These are phyloP conservation scores for Poecilus cupreus DNA, from an alignment of 2,888 invertebrate species.

Conservation along the genomic window DNA sequence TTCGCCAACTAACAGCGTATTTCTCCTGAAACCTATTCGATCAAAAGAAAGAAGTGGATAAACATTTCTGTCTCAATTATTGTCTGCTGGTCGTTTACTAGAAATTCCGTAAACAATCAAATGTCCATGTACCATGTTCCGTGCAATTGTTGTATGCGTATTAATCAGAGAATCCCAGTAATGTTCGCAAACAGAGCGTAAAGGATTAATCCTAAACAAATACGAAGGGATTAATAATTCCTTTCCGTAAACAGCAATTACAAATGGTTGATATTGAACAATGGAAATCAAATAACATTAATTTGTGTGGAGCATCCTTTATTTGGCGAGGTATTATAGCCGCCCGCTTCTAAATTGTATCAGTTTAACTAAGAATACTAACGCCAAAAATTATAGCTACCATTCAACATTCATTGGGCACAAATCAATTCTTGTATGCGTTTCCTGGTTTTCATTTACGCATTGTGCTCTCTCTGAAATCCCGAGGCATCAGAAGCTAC, in stretches of 20 bases:
- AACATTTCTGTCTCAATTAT: conserved; percentile 57
- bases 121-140: not conserved
- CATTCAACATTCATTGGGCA: not conserved
- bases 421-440: too few relatives aligned
- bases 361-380: not conserved
- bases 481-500: too few relatives aligned
- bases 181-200: conserved; percentile 19
- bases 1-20: conserved; percentile 53
- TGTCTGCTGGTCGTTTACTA: conserved; percentile 8
- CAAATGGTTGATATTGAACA: conserved; percentile 51
- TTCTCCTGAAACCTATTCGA: conserved; percentile 52
- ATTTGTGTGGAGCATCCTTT: conserved; percentile 25
- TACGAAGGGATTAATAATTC: conserved; percentile 49
- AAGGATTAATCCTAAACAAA: conserved; percentile 53
- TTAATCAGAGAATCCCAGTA: conserved; percentile 32
- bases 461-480: too few relatives aligned
- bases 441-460: too few relatives aligned
- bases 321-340: conserved; percentile 34
- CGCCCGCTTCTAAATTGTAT: not conserved
- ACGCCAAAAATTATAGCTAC: not conserved
- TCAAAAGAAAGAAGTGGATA: conserved; percentile 59
- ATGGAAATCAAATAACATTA: conserved; percentile 54
- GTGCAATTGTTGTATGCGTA: not conserved
- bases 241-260: conserved; percentile 49
- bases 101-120: not conserved